phyloP scores from a whole-genome alignment of 2,113 vertebrate genomes.

The Dromaius novaehollandiae region DNA sequence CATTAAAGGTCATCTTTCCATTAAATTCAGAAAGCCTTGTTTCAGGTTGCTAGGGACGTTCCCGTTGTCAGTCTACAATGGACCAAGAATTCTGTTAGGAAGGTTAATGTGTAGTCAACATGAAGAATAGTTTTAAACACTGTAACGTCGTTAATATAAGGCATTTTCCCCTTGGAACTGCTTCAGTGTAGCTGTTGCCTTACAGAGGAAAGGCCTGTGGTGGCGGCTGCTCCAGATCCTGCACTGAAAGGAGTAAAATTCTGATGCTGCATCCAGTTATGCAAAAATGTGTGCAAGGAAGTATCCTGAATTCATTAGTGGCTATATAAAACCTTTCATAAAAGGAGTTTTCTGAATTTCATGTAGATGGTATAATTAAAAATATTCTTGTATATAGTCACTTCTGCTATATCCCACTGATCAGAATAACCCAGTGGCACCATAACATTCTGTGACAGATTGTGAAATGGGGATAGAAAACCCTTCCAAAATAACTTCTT shows the following conservation, averaged over 20 bases:
- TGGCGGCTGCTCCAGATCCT: neutral
- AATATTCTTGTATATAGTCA: neutral
- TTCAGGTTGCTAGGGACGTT: neutral
- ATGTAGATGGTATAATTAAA: neutral
- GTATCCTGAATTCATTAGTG: neutral
- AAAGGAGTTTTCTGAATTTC: neutral
- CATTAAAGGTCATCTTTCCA: neutral
- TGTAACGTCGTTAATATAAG: neutral
- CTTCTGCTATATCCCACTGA: neutral
- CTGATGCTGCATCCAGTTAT: neutral
- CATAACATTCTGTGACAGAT: neutral
- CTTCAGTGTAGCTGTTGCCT: neutral
- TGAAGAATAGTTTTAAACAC: too few species aligned
- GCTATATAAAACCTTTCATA: neutral
- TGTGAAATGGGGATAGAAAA: neutral
- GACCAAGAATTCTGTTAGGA: neutral
- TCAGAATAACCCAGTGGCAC: neutral
- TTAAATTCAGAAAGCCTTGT: neutral
- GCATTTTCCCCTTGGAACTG: neutral
- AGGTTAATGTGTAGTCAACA: too few species aligned
- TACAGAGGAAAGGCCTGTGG: neutral
- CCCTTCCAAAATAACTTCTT: neutral
- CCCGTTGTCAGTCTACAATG: neutral
- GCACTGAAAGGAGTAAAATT: neutral
- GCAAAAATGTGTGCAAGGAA: neutral